A percentile compares a stretch with the other conserved stretches of the same genome.
These are phyloP conservation scores for Amphipoea oculea DNA, from an alignment of 2,888 invertebrate genomes.

Conservation along the genomic window DNA sequence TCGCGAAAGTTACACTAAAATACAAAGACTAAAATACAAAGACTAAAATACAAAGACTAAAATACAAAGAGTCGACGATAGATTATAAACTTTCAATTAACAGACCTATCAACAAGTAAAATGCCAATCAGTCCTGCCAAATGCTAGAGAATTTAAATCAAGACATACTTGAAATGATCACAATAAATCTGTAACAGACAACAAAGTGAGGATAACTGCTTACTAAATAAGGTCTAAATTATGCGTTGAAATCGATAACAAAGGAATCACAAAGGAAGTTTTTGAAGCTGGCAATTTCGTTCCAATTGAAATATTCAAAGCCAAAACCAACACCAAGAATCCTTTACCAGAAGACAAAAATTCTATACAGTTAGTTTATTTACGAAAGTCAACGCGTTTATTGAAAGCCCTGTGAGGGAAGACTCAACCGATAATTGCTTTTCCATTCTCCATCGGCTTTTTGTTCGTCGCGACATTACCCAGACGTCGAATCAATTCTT, in stretches of 20 bases:
- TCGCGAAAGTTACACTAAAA: too few species aligned
- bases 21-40: too few species aligned
- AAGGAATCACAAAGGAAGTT: background rate
- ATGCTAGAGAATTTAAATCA: conserved; percentile 27
- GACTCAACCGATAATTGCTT: conserved; percentile 81
- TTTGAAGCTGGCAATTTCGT: background rate
- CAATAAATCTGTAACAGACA: conserved; percentile 7
- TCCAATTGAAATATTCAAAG: conserved; percentile 9
- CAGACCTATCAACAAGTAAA: conserved; percentile 13
- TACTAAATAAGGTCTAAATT: conserved; percentile 29
- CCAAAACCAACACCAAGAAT: conserved; percentile 36
- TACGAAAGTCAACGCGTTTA: conserved; percentile 69
- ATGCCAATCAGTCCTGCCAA: conserved; percentile 20
- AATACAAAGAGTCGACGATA: background rate
- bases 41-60: too few species aligned
- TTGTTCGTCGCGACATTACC: conserved; percentile 74
- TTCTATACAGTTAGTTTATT: conserved; percentile 55
- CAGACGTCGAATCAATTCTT: conserved; percentile 82
- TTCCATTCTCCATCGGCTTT: conserved; percentile 74
- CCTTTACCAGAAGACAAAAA: conserved; percentile 32
- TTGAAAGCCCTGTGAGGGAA: conserved; percentile 69
- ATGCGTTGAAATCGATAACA: conserved; percentile 6
- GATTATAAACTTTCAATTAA: conserved; percentile 7
- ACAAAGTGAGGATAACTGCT: conserved; percentile 14
- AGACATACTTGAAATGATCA: conserved; percentile 25